Evolutionary conservation across 2,888 invertebrate genomes (phyloP).

Genomic region (Sinohyriopsis cumingii): DNA sequence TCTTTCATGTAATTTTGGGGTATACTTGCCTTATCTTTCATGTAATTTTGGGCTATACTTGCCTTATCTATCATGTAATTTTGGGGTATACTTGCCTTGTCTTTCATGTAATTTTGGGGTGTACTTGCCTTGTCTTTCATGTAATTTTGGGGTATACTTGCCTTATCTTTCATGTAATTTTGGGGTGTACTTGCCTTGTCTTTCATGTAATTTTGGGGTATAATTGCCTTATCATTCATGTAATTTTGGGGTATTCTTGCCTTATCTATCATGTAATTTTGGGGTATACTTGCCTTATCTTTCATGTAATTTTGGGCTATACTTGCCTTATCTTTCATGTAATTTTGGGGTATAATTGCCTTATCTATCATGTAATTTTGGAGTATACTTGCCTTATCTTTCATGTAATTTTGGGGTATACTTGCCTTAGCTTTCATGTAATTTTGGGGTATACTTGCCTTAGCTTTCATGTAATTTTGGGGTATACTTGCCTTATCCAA

Average conservation of each 20-base stretch:
- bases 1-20: not conserved
- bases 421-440: slow-evolving; percentile 71
- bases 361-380: slow-evolving; percentile 79
- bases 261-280: not conserved
- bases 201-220: not conserved
- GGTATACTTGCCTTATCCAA: slow-evolving; percentile 80
- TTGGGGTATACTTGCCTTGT: slow-evolving; percentile 75
- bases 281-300: slow-evolving; percentile 77
- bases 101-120: too few species aligned
- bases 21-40: slow-evolving; percentile 79
- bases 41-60: not conserved
- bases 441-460: too few species aligned
- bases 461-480: not conserved
- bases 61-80: not conserved
- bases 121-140: not conserved
- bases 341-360: slow-evolving; percentile 36
- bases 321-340: not conserved
- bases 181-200: too few species aligned
- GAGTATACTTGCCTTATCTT: too few species aligned
- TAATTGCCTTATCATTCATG: slow-evolving; percentile 79
- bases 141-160: slow-evolving; percentile 19
- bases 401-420: not conserved
- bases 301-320: too few species aligned
- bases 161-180: slow-evolving; percentile 79
- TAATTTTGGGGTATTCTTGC: too few species aligned